Base-by-base conservation (phyloP, 1,140 invertebrate species). In the Drosophila kepulauana region DNA sequence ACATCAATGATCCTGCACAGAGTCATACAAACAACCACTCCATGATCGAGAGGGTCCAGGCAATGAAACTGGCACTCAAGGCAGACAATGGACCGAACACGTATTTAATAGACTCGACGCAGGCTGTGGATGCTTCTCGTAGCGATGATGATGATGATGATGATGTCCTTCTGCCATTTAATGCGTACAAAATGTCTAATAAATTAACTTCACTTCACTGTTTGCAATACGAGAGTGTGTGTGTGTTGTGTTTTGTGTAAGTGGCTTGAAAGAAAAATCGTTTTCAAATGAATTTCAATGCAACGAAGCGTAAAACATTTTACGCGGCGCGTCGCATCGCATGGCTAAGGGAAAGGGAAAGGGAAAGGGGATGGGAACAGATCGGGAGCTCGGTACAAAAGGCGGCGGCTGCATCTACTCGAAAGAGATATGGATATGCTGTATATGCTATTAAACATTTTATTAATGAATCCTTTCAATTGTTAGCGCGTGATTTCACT, bases 281-380 rank as follows among this genome's bases (percentile, higher is more conserved):
- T 82, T 90, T 90, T 90, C 87, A 87, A 91, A 91, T 91, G 82
- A 91, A 91, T 91, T 91, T 91, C 87, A 91, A 91, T 91, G 82
- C 87, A 91, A 91, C 87, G 82, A 90, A 90, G 87, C 87, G 82
- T 91, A 81, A 86, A 91, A 78, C 84, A 86, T 91, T 91, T 88
- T 90, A 90, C 79, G 86, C 86, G 82, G 79, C 64, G 62, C 65
- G 51, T 71, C 66, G 67, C 64, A 63, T 52, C 49, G 13, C 13
- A 49, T 30, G 59, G 71, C 65, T 13, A 28, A 7, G 30, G 13
- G 10, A 48, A 67, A 28, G 62, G 64, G 3, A 41, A 10, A 33
- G 16, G 11, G 25, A 76, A 68, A 66, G 69, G 69, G 67, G 35
- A 45, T 28, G 28, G 48, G 41, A 30, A 59, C 46, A n/a, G 46